These are phyloP conservation scores for Siphlonurus alternatus DNA, from an alignment of 2,888 invertebrate genomes.

Conservation along the genomic window DNA sequence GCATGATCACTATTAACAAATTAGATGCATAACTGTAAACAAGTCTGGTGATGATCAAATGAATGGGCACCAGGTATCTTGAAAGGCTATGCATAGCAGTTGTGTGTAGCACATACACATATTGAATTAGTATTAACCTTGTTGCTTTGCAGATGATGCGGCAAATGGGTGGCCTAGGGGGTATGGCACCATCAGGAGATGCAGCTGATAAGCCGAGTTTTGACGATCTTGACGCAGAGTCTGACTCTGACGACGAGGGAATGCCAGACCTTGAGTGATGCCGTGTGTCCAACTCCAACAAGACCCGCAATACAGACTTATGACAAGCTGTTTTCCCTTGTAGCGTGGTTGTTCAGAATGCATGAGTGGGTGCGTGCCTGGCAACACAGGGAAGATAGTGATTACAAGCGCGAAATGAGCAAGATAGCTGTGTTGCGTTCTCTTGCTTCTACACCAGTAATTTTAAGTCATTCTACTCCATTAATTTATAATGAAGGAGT, in stretches of 20 bases:
- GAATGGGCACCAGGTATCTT: too few species aligned
- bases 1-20: too few species aligned
- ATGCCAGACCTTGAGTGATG: constrained; percentile 54
- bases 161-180: constrained; percentile 47
- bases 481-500: too few species aligned
- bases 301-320: constrained; percentile 4
- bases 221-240: constrained; percentile 50
- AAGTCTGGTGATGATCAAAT: too few species aligned
- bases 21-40: too few species aligned
- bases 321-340: background rate
- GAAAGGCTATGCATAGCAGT: too few species aligned
- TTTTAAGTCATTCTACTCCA: too few species aligned
- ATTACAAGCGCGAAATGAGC: background rate
- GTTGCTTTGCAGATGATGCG: constrained; percentile 40
- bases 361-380: background rate
- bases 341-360: background rate
- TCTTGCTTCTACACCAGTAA: too few species aligned
- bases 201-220: constrained; percentile 48
- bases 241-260: constrained; percentile 60
- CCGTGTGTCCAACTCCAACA: constrained; percentile 10
- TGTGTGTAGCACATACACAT: too few species aligned
- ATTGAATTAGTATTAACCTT: background rate
- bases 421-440: background rate
- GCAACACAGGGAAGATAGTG: background rate
- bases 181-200: constrained; percentile 23